These are phyloP conservation scores for Sipha flava DNA, from an alignment of 1,140 invertebrate species.

Conservation along the genomic window DNA sequence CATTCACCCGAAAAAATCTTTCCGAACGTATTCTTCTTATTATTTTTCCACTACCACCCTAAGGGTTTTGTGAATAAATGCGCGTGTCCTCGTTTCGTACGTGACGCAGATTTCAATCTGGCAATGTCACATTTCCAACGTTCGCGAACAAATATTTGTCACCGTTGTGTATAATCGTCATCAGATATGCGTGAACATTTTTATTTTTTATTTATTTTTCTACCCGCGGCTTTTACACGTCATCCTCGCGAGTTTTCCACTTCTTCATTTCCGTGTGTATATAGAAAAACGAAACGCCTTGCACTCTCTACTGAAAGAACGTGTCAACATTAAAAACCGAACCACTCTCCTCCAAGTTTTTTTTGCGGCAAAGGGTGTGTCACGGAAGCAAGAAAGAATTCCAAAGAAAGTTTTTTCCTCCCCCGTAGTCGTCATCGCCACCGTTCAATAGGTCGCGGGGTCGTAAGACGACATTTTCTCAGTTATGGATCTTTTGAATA, in stretches of 20 bases:
- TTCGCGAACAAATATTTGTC: constrained; percentile 16
- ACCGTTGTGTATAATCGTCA: constrained; percentile 19
- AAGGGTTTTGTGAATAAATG: background rate
- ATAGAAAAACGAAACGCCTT: background rate
- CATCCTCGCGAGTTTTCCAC: background rate
- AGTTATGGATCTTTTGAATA: background rate
- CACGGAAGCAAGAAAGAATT: background rate
- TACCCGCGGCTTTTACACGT: background rate
- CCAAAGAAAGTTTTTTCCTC: constrained; percentile 2
- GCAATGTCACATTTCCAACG: constrained; percentile 1
- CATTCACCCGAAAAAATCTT: too few species aligned
- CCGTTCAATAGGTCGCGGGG: background rate
- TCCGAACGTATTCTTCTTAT: background rate
- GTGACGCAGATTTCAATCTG: constrained; percentile 25
- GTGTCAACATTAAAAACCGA: constrained; percentile 11
- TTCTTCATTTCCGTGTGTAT: background rate
- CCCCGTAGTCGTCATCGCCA: background rate
- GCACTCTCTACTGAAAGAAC: background rate
- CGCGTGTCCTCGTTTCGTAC: background rate
- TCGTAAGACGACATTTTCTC: background rate
- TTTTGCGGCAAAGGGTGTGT: background rate
- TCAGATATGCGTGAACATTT: constrained; percentile 22
- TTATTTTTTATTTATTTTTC: background rate
- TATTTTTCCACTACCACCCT: background rate
- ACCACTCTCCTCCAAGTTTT: too few species aligned